A percentile compares a stretch with the other conserved stretches of the same genome.
Conservation (phyloP, 2,888 invertebrate species). For the Dynastes hyllus region DNA sequence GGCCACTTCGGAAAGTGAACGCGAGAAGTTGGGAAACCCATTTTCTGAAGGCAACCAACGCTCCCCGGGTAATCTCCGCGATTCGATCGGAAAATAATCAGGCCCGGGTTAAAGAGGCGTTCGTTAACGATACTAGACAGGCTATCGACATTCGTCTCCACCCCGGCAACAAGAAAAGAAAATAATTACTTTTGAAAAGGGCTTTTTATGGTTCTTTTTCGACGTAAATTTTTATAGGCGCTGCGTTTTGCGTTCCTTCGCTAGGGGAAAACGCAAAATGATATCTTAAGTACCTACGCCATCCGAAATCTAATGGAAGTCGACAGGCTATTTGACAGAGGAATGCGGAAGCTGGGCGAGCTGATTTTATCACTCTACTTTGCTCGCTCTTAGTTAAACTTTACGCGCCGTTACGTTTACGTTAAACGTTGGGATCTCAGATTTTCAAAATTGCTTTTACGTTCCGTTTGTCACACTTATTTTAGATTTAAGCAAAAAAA, state of each 20-base stretch:
- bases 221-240: slow-evolving; percentile 39
- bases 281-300: slow-evolving; percentile 27
- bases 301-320: not conserved
- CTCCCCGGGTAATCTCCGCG: slow-evolving; percentile 25
- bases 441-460: not conserved
- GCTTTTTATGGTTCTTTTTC: slow-evolving; percentile 43
- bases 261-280: slow-evolving; percentile 7
- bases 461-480: too few species aligned
- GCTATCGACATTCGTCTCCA: slow-evolving; percentile 34
- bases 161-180: slow-evolving; percentile 31
- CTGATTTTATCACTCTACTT: slow-evolving; percentile 12
- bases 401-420: too few species aligned
- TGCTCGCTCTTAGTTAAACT: too few species aligned
- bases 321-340: not conserved
- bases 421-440: not conserved
- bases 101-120: slow-evolving; percentile 41
- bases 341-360: not conserved
- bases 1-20: slow-evolving; percentile 8
- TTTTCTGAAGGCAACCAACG: slow-evolving; percentile 30
- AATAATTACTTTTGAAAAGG: slow-evolving; percentile 46
- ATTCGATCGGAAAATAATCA: slow-evolving; percentile 45
- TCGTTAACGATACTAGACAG: slow-evolving; percentile 42
- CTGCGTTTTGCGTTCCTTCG: not conserved
- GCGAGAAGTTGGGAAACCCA: slow-evolving; percentile 18
- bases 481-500: too few species aligned